Evolutionary conservation across 92 coral and sea anemone genomes (phyloP), one percentile per base, ranked within the genome.

Genomic region (Porites evermanni): DNA sequence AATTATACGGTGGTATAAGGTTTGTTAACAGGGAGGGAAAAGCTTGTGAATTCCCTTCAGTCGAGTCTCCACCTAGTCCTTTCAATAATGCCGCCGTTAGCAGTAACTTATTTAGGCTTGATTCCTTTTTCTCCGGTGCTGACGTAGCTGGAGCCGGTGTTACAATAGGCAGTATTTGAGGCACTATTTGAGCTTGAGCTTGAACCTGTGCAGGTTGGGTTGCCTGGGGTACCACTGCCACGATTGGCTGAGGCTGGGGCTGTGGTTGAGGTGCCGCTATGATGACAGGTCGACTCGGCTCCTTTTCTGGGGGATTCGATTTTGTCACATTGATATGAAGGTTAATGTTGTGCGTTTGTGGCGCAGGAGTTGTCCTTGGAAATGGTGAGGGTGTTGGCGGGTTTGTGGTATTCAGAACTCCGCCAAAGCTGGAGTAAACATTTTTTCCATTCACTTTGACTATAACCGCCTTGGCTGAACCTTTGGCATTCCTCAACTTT

Each of bases 371-470:
- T 26, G 32, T 18, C 24, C 13, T 10, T 14, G 64, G 72, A 13
- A 64, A 1, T 58, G 59, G 32, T 7, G 79, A 58, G 16, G 87
- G 56, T 19, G 59, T 24, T 56, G 70, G 78, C 6, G 5, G 8
- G 72, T 14, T 18, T 18, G 79, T 72, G 23, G 0, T 67, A 64
- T 72, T 72, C 63, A 16, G 21, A 38, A 26, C 20, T 58, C 66
- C 61, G 9, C 52, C 52, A 0, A 61, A n/a, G 72, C 87, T 72
- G 12, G 79, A 72, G 72, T 89, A 91, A 11, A 91, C 92, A 23
- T 85, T 89, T 77, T 91, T 79, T 29, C 94, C 94, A 56, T 91
- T 91, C 17, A 91, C 94, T 70, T 85, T 86, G 72, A 91, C 93
- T 12, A 91, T 88, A 53, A 91, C 85, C 5, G 78, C 93, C 67